phyloP scores from a whole-genome alignment of 2,797 vertebrate genomes.

The Amniataba percoides region DNA sequence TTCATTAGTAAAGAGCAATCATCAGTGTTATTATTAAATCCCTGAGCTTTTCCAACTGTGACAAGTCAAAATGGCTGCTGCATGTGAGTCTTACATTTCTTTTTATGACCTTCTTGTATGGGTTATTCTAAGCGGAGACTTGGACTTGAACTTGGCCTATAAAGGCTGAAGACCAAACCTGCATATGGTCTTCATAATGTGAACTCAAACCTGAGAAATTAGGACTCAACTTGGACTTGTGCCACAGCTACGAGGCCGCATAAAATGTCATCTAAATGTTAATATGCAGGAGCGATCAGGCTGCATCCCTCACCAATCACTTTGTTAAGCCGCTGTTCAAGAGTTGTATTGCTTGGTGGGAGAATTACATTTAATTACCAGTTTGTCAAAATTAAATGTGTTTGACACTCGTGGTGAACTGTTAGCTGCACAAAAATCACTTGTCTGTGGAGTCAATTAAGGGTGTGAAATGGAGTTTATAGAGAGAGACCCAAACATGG shows the following conservation, averaged over 20 bases:
- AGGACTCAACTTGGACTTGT: slow-evolving; percentile 1
- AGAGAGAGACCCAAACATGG: not conserved
- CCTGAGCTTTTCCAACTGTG: not conserved
- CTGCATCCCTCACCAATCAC: slow-evolving; percentile 27
- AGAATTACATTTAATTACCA: slow-evolving; percentile 47
- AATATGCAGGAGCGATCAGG: slow-evolving; percentile 24
- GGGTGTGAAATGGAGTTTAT: slow-evolving; percentile 24
- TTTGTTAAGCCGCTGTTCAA: slow-evolving; percentile 24
- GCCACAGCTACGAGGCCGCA: not conserved
- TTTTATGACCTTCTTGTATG: not conserved
- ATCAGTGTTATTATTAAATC: not conserved
- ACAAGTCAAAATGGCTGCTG: not conserved
- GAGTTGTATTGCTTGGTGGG: not conserved
- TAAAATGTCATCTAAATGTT: slow-evolving; percentile 36
- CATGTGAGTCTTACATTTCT: not conserved
- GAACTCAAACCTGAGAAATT: not conserved
- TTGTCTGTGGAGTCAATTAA: slow-evolving; percentile 48
- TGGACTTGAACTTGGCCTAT: not conserved
- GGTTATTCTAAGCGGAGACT: slow-evolving; percentile 3
- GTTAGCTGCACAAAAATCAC: slow-evolving; percentile 25
- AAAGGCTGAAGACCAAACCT: not conserved
- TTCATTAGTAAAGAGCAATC: not conserved
- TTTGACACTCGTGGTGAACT: slow-evolving; percentile 47
- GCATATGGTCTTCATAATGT: not conserved
- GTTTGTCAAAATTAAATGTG: slow-evolving; percentile 48